Conservation (phyloP, 2,888 invertebrate species). For the Uloborus plumipes region DNA sequence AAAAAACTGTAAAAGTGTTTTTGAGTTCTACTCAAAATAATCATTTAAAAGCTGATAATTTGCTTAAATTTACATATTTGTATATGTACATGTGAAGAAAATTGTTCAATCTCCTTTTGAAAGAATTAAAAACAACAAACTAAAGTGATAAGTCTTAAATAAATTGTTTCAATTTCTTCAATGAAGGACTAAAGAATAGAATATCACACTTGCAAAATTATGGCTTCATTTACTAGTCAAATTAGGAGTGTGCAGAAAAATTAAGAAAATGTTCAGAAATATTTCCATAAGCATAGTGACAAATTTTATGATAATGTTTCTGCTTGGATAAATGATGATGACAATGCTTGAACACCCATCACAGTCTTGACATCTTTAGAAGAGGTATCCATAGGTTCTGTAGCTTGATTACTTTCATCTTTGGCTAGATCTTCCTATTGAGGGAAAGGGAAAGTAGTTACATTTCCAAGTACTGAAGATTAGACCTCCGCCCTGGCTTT, state of each 20-base stretch:
- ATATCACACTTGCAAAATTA: not conserved
- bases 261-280: not conserved
- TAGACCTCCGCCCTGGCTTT: no score
- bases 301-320: slow-evolving; percentile 30
- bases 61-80: no score
- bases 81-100: no score
- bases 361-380: slow-evolving; percentile 18
- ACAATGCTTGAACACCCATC: slow-evolving; percentile 33
- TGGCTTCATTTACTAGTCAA: not conserved
- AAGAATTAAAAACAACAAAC: no score
- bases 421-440: no score
- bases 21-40: no score
- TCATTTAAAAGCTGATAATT: no score
- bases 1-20: no score
- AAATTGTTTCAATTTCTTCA: not conserved
- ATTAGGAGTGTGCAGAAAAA: slow-evolving; percentile 38
- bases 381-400: not conserved
- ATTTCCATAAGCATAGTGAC: not conserved
- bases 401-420: not conserved
- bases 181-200: not conserved
- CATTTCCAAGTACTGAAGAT: no score
- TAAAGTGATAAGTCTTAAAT: no score
- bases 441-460: no score
- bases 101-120: no score
- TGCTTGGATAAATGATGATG: slow-evolving; percentile 39